Evolutionary conservation across 1,140 invertebrate genomes (phyloP), one percentile per base, ranked within the genome.

Genomic region (Tetraneura akinire): DNA sequence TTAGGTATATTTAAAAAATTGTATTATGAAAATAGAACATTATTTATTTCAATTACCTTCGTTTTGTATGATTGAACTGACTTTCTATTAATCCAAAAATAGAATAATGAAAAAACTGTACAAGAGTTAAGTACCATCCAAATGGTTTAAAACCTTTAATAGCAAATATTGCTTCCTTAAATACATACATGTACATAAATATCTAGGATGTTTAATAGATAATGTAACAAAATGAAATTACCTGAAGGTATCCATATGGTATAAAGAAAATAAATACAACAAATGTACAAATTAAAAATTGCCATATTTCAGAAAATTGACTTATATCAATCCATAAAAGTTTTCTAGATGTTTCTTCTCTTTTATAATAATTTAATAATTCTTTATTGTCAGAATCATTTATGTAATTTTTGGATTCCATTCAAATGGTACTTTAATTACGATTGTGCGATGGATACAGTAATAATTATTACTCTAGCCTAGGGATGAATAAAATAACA

Each of bases 51-150:
- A 86, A 85, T 88, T 89, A 94, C 91, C 89, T 92, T 84, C 93
- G 89, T 81, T 87, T 86, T 74, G 87, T 89, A 76, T 89, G 88
- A 83, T 88, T 89, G 57, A 94, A 85, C 81, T 88, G 85, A 11
- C 90, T 90, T 87, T 98, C 96, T 45, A 91, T 84, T 81, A 91
- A 88, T 80, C 93, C 94, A 86, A 98, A 94, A 68, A 91, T 80
- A 49, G 91, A 90, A 84, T 98, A 98, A 83, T 91, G 93, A 13
- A 88, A 88, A 89, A 98, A 98, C 87, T 98, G 96, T 23, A 97
- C 87, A 62, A 97, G 87, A 9, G 96, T 98, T 80, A 98, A 88
- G 85, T 95, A 98, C 91, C 96, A 95, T 64, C 96, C 96, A 85
- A 92, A 95, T 18, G 93, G 91, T 85, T 93, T 92, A 82, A 97